These are phyloP conservation scores for Microtus ochrogaster DNA, from an alignment of 2,113 vertebrate species.

Conservation along the genomic window DNA sequence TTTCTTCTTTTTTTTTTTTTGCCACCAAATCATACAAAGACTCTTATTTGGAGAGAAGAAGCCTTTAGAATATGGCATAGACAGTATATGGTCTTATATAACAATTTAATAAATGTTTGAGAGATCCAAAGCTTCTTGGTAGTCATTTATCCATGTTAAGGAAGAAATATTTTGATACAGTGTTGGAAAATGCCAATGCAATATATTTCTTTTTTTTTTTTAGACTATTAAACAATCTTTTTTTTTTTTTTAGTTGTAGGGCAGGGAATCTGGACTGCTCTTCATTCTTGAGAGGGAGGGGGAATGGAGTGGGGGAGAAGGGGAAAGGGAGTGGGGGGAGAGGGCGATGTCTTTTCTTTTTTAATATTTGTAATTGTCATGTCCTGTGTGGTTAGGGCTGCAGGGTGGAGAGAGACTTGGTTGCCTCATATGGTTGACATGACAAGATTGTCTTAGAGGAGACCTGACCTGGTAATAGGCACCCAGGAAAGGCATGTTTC, in stretches of 20 bases:
- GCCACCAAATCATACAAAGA: neutral
- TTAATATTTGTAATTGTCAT: neutral
- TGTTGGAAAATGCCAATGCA: neutral
- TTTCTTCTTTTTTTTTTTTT: neutral
- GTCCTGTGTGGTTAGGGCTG: neutral
- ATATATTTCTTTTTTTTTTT: neutral
- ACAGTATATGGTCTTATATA: neutral
- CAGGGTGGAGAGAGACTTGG: neutral
- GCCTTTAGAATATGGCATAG: neutral
- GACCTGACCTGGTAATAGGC: neutral
- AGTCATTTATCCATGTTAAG: neutral
- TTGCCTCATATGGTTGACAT: neutral
- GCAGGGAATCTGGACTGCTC: too few species aligned
- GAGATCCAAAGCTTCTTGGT: neutral
- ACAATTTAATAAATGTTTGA: neutral
- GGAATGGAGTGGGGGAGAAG: too few species aligned
- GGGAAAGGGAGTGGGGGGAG: too few species aligned
- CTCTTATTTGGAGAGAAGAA: slow-evolving; percentile 7
- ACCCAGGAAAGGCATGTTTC: neutral
- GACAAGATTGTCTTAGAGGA: neutral
- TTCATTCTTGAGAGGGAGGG: too few species aligned
- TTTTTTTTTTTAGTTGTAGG: too few species aligned
- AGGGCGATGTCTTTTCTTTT: neutral
- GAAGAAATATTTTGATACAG: neutral
- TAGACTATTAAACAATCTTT: too few species aligned